Conservation (phyloP, 2,888 invertebrate genomes). For the Blastobasis lacticolella region DNA sequence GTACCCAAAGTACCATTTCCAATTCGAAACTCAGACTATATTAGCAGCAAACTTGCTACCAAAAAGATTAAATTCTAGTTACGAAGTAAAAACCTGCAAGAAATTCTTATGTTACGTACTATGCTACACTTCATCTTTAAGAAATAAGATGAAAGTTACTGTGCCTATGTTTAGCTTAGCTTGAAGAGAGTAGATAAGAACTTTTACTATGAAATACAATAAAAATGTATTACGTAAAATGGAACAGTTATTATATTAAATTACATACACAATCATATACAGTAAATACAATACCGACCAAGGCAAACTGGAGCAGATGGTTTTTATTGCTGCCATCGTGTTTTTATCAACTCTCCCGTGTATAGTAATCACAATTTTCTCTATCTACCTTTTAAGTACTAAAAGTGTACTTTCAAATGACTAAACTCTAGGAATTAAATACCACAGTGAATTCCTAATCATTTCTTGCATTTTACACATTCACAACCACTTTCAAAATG, state of each 20-base stretch:
- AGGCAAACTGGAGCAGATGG: too few species aligned
- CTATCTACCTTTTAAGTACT: constrained; percentile 39
- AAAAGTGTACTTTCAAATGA: constrained; percentile 35
- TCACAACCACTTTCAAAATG: constrained; percentile 48
- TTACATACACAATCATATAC: too few species aligned
- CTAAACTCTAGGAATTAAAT: constrained; percentile 32
- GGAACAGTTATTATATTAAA: too few species aligned
- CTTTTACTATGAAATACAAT: neutral
- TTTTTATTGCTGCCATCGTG: too few species aligned
- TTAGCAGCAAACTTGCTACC: neutral
- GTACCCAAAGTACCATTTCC: too few species aligned
- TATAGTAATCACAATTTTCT: constrained; percentile 34
- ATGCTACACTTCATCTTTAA: constrained; percentile 23
- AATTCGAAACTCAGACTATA: too few species aligned
- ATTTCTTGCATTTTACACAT: constrained; percentile 29
- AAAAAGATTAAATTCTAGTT: constrained; percentile 1
- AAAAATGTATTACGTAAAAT: too few species aligned
- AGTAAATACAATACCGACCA: too few species aligned
- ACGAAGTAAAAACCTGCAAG: constrained; percentile 42
- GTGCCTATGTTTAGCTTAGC: constrained; percentile 21
- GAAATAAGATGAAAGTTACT: constrained; percentile 28
- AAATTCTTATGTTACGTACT: constrained; percentile 20
- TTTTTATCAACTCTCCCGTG: too few species aligned
- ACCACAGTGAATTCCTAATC: constrained; percentile 22
- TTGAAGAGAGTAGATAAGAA: constrained; percentile 6